Evolutionary conservation across 2,797 vertebrate species (phyloP).

Genomic region (Sphenopsis melanotis): DNA sequence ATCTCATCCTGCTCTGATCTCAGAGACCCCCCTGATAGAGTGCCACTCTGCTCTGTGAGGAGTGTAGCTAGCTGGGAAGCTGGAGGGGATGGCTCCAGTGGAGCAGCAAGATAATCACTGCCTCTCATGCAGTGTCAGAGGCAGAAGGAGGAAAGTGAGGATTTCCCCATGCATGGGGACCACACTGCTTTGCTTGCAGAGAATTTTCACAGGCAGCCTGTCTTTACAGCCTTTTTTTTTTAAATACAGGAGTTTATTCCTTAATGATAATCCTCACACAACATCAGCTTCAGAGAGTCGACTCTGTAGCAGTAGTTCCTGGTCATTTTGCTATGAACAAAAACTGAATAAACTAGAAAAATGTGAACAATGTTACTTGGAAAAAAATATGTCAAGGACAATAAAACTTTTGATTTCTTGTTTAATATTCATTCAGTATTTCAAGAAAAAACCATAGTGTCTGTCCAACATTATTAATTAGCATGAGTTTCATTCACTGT

Average conservation of each 20-base stretch:
- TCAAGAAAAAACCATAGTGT: background rate
- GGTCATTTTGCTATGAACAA: conserved; percentile 11
- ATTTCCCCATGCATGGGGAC: background rate
- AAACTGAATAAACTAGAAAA: conserved; percentile 16
- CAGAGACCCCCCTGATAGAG: fast-evolving
- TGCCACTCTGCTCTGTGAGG: fast-evolving
- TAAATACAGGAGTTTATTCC: background rate
- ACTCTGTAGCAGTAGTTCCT: background rate
- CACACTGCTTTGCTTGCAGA: background rate
- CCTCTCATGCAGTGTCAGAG: background rate
- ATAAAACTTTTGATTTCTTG: conserved; percentile 48
- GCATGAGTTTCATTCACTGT: background rate
- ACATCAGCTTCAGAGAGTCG: background rate
- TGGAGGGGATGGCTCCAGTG: background rate
- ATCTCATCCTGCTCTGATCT: background rate
- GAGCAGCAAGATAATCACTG: background rate
- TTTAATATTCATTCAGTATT: conserved; percentile 45
- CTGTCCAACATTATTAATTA: conserved; percentile 7
- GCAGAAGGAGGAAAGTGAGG: background rate
- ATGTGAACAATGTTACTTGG: conserved; percentile 18
- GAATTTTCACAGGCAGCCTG: background rate
- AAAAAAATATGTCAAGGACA: conserved; percentile 34
- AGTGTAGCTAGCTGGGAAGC: background rate
- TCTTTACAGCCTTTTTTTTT: background rate
- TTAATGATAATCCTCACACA: background rate